Conservation (phyloP, 2,113 vertebrate genomes). For the Eclectus roratus region DNA sequence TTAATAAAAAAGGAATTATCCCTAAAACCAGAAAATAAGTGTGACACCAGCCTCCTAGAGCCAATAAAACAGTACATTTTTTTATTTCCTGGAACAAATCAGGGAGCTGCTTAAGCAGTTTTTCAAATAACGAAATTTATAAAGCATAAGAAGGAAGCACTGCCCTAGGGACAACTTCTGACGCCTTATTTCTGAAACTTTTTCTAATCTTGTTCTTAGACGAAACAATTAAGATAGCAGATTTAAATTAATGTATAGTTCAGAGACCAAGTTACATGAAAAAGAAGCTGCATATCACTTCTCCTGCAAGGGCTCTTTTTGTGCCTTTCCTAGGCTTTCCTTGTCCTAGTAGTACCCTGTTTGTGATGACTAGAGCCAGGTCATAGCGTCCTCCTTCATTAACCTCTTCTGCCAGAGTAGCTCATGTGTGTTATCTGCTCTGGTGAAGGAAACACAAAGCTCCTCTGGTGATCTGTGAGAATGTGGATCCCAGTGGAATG, state of each 20-base stretch:
- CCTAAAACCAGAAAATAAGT: background rate
- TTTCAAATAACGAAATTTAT: background rate
- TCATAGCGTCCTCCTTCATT: background rate
- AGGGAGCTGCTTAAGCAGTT: background rate
- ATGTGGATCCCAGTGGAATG: background rate
- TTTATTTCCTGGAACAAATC: background rate
- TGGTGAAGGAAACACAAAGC: background rate
- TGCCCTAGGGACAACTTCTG: background rate
- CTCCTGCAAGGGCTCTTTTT: fast-evolving
- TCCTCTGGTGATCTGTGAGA: background rate
- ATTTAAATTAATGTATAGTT: background rate
- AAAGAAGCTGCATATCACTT: background rate
- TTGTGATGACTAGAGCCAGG: background rate
- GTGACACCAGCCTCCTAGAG: background rate
- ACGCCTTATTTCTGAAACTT: background rate
- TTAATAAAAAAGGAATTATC: background rate
- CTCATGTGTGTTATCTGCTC: background rate
- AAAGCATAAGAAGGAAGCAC: background rate
- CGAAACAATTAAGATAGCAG: background rate
- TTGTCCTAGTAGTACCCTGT: background rate
- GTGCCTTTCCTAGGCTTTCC: background rate
- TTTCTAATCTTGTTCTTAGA: background rate
- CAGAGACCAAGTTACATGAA: background rate
- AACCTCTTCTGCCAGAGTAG: background rate
- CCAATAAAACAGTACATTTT: background rate